Evolutionary conservation across 2,888 invertebrate species (phyloP).

Genomic region (Masnerella sp.): DNA sequence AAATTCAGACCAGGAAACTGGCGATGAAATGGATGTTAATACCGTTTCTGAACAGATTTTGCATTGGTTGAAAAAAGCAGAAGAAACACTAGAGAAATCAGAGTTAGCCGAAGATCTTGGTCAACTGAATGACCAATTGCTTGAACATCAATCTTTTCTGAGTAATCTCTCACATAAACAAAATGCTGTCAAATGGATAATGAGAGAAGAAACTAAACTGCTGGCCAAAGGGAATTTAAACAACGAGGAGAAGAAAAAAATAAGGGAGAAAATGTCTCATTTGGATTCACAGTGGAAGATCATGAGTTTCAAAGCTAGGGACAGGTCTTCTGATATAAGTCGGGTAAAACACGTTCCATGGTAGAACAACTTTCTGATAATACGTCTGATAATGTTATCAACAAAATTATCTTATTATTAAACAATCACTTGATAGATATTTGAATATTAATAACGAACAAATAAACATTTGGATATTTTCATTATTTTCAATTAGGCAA

Average conservation of each 20-base stretch:
- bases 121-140: constrained; percentile 86
- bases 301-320: constrained; percentile 87
- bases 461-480: too few species aligned
- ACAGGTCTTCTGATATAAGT: too few species aligned
- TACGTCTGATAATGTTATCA: too few species aligned
- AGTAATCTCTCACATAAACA: constrained; percentile 91
- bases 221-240: constrained; percentile 85
- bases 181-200: constrained; percentile 89
- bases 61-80: constrained; percentile 92
- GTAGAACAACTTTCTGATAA: too few species aligned
- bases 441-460: too few species aligned
- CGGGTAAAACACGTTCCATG: too few species aligned
- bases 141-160: constrained; percentile 90
- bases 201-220: constrained; percentile 90
- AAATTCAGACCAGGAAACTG: too few species aligned
- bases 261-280: constrained; percentile 90
- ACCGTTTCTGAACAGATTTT: constrained; percentile 94
- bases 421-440: too few species aligned
- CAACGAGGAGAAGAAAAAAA: constrained; percentile 88
- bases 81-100: constrained; percentile 84
- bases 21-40: too few species aligned
- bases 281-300: constrained; percentile 93
- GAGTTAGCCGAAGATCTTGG: constrained; percentile 78
- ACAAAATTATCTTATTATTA: too few species aligned
- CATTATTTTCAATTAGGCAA: too few species aligned